Conservation (phyloP, 2,797 vertebrate genomes). For the Bradypodion ventrale region DNA sequence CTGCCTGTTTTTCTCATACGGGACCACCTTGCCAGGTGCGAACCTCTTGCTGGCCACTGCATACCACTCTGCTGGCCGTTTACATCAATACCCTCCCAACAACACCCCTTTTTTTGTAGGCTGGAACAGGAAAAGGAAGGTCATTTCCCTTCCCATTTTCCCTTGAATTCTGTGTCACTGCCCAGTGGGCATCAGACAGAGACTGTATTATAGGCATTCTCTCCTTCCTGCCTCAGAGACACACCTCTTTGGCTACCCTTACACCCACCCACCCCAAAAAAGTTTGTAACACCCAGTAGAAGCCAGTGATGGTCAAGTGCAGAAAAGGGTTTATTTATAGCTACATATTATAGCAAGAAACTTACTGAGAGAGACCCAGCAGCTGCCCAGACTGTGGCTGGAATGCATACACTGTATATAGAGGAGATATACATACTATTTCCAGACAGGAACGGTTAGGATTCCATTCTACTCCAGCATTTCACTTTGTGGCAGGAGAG, state of each 20-base stretch:
- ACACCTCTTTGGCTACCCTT: neutral
- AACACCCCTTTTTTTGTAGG: rapidly evolving
- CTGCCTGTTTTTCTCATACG: too few relatives aligned
- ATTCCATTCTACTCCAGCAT: neutral
- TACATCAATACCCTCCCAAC: too few relatives aligned
- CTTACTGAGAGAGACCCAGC: constrained; percentile 1
- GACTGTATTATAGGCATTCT: neutral
- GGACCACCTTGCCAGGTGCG: too few relatives aligned
- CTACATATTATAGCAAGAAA: neutral
- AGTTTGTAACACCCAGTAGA: neutral
- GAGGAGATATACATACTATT: constrained; percentile 19
- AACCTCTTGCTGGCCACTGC: too few relatives aligned
- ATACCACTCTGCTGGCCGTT: too few relatives aligned
- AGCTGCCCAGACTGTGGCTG: constrained; percentile 24
- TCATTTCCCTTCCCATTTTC: neutral
- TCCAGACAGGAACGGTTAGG: constrained; percentile 21
- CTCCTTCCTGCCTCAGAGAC: neutral
- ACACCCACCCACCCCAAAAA: neutral
- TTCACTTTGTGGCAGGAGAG: neutral
- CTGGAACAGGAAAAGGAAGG: neutral
- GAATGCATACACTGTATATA: constrained; percentile 31
- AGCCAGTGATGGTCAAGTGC: constrained; percentile 12
- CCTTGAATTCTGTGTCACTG: neutral
- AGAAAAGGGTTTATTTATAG: constrained; percentile 33
- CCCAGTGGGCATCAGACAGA: neutral